phyloP scores from a whole-genome alignment of 2,888 invertebrate genomes.

The Tanytarsus gracilentus region DNA sequence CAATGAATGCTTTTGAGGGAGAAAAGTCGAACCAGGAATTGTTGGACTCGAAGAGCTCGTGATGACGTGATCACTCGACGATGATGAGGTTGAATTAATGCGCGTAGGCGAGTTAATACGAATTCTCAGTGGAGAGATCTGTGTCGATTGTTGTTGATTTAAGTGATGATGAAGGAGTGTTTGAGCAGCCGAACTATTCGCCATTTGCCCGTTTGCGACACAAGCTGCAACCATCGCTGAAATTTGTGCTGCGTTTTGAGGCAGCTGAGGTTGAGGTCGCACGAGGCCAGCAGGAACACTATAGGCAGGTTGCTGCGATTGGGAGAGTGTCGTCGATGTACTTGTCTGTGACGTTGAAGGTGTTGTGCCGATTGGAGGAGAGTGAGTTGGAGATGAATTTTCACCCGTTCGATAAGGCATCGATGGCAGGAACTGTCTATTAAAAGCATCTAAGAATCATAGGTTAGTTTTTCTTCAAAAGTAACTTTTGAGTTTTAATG shows the following conservation, averaged over 20 bases:
- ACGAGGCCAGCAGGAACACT: constrained; percentile 35
- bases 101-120: constrained; percentile 43
- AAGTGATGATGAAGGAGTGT: constrained; percentile 16
- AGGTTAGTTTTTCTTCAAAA: background rate
- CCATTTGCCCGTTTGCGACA: constrained; percentile 8
- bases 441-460: constrained; percentile 36
- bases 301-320: background rate
- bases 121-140: constrained; percentile 37
- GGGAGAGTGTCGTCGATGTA: constrained; percentile 6
- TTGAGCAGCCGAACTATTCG: constrained; percentile 3
- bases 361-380: constrained; percentile 32
- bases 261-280: constrained; percentile 34
- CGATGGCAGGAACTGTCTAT: constrained; percentile 43
- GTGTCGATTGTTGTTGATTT: constrained; percentile 22
- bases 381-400: constrained; percentile 30
- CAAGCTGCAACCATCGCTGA: constrained; percentile 11
- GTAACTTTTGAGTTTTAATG: background rate
- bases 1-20: constrained; percentile 11
- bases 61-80: constrained; percentile 11
- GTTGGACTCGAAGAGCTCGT: constrained; percentile 20
- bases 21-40: constrained; percentile 3
- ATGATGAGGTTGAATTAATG: constrained; percentile 37
- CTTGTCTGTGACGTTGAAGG: constrained; percentile 10
- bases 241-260: constrained; percentile 33
- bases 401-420: constrained; percentile 37